A percentile compares a stretch with the other conserved stretches of the same genome.
These are phyloP conservation scores for Holotrichia oblita DNA, from an alignment of 1,140 invertebrate species.

Conservation along the genomic window DNA sequence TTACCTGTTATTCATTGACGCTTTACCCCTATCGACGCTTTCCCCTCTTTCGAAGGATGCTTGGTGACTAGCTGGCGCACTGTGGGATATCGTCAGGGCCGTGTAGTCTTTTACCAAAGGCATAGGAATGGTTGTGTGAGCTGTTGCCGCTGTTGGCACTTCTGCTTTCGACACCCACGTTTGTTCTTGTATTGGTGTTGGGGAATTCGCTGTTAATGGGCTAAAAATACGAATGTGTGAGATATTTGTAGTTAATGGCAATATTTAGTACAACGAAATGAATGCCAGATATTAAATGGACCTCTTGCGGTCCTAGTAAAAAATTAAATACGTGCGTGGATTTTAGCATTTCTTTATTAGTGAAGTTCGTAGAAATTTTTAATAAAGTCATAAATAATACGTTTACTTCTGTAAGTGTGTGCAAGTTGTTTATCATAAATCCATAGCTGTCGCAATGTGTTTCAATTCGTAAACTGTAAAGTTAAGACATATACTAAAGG, in stretches of 20 bases:
- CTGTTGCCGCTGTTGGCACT: constrained; percentile 56
- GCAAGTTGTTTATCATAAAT: no score
- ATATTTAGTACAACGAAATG: background rate
- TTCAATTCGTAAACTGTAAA: no score
- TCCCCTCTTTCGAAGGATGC: constrained; percentile 60
- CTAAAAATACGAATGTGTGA: constrained; percentile 55
- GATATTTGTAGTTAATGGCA: background rate
- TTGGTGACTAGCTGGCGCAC: constrained; percentile 59
- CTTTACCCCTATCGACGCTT: constrained; percentile 53
- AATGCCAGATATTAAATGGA: no score
- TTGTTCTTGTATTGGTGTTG: constrained; percentile 60
- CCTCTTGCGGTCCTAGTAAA: no score
- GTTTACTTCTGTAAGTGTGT: no score
- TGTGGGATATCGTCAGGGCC: constrained; percentile 58
- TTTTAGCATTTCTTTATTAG: no score
- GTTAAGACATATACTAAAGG: no score
- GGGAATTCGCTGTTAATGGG: constrained; percentile 66
- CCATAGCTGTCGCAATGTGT: no score
- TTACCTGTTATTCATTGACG: constrained; percentile 45
- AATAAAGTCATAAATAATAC: no score
- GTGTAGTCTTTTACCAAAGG: constrained; percentile 56
- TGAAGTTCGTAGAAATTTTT: no score
- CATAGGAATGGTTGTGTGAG: constrained; percentile 49
- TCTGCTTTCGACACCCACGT: constrained; percentile 57
- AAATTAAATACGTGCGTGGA: no score